A percentile compares a stretch with the other conserved stretches of the same genome.
Conservation (phyloP, 2,888 invertebrate species). For the Meta bourneti region DNA sequence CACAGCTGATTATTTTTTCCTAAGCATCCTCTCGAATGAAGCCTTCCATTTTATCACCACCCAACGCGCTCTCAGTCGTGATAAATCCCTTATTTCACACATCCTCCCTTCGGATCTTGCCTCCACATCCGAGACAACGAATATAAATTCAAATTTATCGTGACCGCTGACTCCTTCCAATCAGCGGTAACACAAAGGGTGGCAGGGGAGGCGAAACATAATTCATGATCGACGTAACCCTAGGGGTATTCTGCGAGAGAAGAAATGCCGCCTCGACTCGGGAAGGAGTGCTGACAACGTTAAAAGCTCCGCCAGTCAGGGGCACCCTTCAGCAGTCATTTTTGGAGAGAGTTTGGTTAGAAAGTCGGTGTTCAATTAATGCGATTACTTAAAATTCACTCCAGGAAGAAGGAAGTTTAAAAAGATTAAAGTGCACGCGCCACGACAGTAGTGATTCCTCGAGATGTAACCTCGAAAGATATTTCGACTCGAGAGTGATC, state of each 20-base stretch:
- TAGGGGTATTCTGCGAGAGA: constrained; percentile 1
- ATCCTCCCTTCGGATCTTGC: too few species aligned
- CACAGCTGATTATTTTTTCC: too few species aligned
- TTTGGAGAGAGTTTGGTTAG: background rate
- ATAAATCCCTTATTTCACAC: too few species aligned
- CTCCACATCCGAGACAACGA: constrained; percentile 3
- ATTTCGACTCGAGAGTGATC: too few species aligned
- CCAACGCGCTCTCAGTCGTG: too few species aligned
- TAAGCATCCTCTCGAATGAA: too few species aligned
- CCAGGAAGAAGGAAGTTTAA: too few species aligned
- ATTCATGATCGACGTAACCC: constrained; percentile 15
- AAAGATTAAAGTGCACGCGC: too few species aligned
- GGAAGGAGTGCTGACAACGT: background rate
- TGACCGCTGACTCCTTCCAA: constrained; percentile 36
- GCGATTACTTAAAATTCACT: too few species aligned
- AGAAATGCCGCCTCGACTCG: background rate
- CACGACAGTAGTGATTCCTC: too few species aligned
- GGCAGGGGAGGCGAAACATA: background rate
- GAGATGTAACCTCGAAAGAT: too few species aligned
- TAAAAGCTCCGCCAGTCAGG: background rate
- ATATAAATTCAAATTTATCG: constrained; percentile 38
- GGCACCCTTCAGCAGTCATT: background rate
- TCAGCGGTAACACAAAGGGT: constrained; percentile 21
- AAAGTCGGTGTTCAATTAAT: background rate
- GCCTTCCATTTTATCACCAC: too few species aligned